Evolutionary conservation across 2,797 vertebrate species (phyloP).

Genomic region (Tangara arthus): DNA sequence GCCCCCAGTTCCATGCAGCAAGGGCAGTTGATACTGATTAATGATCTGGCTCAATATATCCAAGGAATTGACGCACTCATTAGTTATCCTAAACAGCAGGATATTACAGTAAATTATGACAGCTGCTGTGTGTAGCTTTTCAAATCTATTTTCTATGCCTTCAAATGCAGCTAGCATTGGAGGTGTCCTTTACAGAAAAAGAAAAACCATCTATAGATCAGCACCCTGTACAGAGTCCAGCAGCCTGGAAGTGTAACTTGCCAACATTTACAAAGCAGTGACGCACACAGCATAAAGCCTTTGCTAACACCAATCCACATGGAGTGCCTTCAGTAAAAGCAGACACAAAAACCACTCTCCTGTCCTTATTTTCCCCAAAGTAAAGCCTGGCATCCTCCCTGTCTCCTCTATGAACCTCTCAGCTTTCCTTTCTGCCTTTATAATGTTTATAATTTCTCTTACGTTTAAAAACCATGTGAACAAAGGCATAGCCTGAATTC

Average conservation of each 20-base stretch:
- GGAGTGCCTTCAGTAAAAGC: not conserved
- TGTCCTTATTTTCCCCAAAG: not conserved
- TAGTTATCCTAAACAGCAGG: not conserved
- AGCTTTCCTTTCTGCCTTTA: not conserved
- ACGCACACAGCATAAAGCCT: not conserved
- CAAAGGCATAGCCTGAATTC: not conserved
- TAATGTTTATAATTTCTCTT: not conserved
- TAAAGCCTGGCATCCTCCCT: not conserved
- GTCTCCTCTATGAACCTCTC: not conserved
- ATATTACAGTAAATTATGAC: slow-evolving; percentile 6
- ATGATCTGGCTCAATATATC: not conserved
- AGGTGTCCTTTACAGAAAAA: not conserved
- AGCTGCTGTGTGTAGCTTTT: not conserved
- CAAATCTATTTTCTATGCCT: not conserved
- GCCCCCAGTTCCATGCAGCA: not conserved
- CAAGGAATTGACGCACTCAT: not conserved
- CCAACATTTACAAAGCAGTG: not conserved
- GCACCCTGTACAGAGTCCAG: not conserved
- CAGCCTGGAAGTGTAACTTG: not conserved
- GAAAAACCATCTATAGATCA: not conserved
- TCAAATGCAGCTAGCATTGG: not conserved
- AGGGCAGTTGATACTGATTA: not conserved
- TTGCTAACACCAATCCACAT: not conserved
- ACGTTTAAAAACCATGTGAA: not conserved
- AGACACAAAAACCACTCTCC: not conserved